phyloP scores from a whole-genome alignment of 2,113 vertebrate genomes.

The Ctenodactylus gundi region DNA sequence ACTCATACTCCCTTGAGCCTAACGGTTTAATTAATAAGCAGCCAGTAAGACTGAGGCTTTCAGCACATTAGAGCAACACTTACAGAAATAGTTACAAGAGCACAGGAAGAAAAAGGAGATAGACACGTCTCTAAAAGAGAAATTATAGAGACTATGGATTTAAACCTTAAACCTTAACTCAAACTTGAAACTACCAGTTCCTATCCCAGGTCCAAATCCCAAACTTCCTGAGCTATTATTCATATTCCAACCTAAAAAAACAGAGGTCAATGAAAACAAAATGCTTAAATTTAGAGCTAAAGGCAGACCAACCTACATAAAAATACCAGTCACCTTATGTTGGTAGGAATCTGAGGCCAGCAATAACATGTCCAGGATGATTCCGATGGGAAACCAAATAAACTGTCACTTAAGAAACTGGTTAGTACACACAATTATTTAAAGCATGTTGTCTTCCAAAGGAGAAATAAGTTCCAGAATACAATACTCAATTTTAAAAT shows the following conservation, averaged over 20 bases:
- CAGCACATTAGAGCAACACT: not conserved
- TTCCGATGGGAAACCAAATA: not conserved
- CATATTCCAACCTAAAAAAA: not conserved
- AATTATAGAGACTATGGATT: not conserved
- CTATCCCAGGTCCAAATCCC: not conserved
- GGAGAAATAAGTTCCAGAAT: not conserved
- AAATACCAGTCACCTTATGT: not conserved
- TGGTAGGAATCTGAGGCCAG: not conserved
- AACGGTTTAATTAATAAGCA: conserved; percentile 21
- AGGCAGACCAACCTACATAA: not conserved
- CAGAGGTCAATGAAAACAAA: conserved; percentile 8
- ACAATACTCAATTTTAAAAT: not conserved
- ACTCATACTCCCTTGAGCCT: not conserved
- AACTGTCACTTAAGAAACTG: not conserved
- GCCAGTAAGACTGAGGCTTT: not conserved
- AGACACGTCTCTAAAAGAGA: not conserved
- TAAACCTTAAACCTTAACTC: not conserved
- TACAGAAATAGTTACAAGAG: not conserved
- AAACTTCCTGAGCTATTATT: not conserved
- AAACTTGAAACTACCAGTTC: not conserved
- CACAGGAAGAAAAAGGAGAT: not conserved
- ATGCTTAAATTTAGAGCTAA: not conserved
- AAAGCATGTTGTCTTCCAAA: not conserved
- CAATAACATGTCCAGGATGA: not conserved
- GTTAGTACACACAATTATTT: not conserved